Evolutionary conservation across 2,797 vertebrate genomes (phyloP), one percentile per base, ranked within the genome.

Genomic region (Microchirus variegatus): DNA sequence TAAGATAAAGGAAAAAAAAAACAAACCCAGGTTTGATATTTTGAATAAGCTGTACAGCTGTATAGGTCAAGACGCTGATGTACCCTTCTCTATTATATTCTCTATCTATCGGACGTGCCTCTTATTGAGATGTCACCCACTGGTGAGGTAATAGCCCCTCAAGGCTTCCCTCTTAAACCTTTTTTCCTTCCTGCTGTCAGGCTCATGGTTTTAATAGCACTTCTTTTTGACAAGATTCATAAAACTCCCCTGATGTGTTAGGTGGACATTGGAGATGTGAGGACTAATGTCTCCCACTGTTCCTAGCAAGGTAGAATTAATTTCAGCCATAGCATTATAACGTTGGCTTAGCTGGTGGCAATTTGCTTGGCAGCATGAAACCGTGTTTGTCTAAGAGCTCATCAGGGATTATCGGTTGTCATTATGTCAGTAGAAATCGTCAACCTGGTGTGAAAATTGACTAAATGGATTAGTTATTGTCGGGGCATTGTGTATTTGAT

Each of bases 341-440:
- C 41, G 11, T 19, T 46, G 65, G 41, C 53, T 70, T 38, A 61
- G 61, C 38, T 54, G 62, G 64, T 63, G 60, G 60, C 70, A 78
- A 8, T 80, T 75, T 76, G 63, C 59, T 59, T 66, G 64, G 66
- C 51, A 71, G 77, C 67, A 13, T 75, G 77, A 77, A 76, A 75
- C 52, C 50, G 55, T 84, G 73, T 87, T 87, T 89, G 67, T 77
- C 70, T 59, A 74, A 75, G 67, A 73, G 82, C 82, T 85, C 75
- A 83, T 83, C 70, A 16, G 66, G 51, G 75, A 80, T 84, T 85
- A 77, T 78, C 76, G 70, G 53, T 55, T 79, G 75, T 70, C 77
- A 71, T 78, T 83, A 76, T 82, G 77, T 78, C 76, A 70, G 70
- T 63, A 57, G 64, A 68, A 75, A 77, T 83, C 58, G 78, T 77